Percentiles rank a stretch among this genome's conserved stretches.
Conservation (phyloP, 1,140 invertebrate genomes). For the Metaphire vulgaris region DNA sequence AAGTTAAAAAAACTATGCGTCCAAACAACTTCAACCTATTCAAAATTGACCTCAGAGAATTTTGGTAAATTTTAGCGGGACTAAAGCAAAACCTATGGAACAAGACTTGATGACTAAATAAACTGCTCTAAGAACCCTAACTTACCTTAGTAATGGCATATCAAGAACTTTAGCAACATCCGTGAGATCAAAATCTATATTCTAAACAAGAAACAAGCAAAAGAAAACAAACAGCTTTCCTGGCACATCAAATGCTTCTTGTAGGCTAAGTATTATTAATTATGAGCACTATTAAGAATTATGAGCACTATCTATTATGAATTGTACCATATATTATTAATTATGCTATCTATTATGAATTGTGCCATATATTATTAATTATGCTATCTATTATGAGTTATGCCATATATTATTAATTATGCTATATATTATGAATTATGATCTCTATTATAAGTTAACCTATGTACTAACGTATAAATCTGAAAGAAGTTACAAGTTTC, state of each 20-base stretch:
- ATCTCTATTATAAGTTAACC: neutral
- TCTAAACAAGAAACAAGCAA: slow-evolving; percentile 36
- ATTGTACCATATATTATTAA: neutral
- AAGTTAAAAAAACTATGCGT: no score
- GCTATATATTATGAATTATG: neutral
- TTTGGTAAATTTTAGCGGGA: no score
- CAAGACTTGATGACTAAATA: no score
- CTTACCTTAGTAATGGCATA: slow-evolving; percentile 90
- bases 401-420: neutral
- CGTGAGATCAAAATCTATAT: slow-evolving; percentile 88
- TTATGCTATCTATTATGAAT: neutral
- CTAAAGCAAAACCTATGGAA: no score
- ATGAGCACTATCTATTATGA: neutral
- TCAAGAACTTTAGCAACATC: slow-evolving; percentile 88
- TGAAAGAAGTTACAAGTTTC: no score
- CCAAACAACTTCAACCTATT: no score
- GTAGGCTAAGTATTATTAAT: neutral
- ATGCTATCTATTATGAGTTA: neutral
- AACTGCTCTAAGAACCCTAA: no score
- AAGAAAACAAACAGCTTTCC: neutral
- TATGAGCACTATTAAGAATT: neutral
- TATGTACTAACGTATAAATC: no score
- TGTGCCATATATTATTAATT: neutral
- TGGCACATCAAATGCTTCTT: neutral
- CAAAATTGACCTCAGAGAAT: no score